phyloP scores from a whole-genome alignment of 1,140 invertebrate genomes.

The Armadillidium nasatum region DNA sequence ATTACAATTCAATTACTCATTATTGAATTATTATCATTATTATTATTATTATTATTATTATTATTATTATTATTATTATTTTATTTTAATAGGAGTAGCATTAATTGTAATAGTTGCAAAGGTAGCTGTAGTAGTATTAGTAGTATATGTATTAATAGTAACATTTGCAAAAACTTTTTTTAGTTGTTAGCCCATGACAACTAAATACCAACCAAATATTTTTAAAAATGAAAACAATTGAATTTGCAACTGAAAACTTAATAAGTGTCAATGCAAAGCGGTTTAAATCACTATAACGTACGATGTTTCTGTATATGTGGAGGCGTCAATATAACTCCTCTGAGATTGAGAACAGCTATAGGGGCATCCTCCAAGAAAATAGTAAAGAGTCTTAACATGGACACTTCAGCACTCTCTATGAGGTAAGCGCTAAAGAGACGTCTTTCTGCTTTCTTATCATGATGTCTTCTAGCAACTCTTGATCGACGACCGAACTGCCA shows the following conservation, averaged over 20 bases:
- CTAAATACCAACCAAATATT: no score
- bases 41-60: background rate
- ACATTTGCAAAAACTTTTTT: no score
- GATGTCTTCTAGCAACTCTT: background rate
- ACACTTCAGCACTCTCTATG: slow-evolving; percentile 28
- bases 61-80: background rate
- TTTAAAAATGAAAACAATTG: no score
- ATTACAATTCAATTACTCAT: no score
- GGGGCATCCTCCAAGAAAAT: slow-evolving; percentile 31
- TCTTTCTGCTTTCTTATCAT: slow-evolving; percentile 6
- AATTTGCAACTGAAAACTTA: no score
- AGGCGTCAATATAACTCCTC: slow-evolving; percentile 12
- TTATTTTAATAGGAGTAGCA: background rate
- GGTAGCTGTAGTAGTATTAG: slow-evolving; percentile 2
- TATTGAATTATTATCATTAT: no score
- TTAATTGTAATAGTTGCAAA: background rate
- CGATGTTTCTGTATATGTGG: background rate
- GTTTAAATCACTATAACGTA: background rate
- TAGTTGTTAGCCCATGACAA: no score
- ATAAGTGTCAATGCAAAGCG: no score
- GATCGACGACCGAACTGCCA: slow-evolving; percentile 23
- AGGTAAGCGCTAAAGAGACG: slow-evolving; percentile 14
- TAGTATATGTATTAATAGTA: no score
- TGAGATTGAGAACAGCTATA: slow-evolving; percentile 26
- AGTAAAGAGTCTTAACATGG: slow-evolving; percentile 28